Percentiles rank a stretch among this genome's conserved stretches.
phyloP scores from a whole-genome alignment of 2,113 vertebrate genomes.

The Callospermophilus lateralis region DNA sequence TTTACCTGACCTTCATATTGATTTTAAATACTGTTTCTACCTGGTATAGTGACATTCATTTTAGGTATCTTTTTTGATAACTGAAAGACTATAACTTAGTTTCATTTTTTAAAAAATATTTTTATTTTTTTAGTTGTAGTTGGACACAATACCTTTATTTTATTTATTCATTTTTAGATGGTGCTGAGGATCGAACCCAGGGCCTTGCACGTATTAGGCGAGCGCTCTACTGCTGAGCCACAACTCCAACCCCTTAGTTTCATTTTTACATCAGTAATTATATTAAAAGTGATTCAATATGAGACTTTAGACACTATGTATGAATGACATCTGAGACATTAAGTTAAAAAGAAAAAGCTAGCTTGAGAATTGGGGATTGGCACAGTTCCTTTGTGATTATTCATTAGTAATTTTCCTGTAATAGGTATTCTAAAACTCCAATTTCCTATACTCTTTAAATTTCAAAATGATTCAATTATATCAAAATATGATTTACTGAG shows the following conservation, averaged over 20 bases:
- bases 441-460: slow-evolving; percentile 24
- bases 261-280: slow-evolving; percentile 9
- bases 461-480: neutral
- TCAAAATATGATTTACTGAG: neutral
- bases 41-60: neutral
- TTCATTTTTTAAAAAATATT: neutral
- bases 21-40: neutral
- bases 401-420: neutral
- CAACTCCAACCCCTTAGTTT: neutral
- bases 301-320: neutral
- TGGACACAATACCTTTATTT: too few relatives aligned
- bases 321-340: neutral
- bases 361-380: neutral
- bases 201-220: too few relatives aligned
- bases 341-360: neutral
- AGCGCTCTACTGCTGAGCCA: too few relatives aligned
- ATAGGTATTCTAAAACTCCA: neutral
- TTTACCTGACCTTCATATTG: neutral
- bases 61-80: neutral
- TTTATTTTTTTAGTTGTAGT: too few relatives aligned
- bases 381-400: neutral
- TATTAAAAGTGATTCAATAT: slow-evolving; percentile 40
- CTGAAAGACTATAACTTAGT: too few relatives aligned
- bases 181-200: too few relatives aligned
- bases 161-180: too few relatives aligned